A percentile compares a stretch with the other conserved stretches of the same genome.
Conservation (phyloP, 1,140 invertebrate genomes). For the Vanessa atalanta region DNA sequence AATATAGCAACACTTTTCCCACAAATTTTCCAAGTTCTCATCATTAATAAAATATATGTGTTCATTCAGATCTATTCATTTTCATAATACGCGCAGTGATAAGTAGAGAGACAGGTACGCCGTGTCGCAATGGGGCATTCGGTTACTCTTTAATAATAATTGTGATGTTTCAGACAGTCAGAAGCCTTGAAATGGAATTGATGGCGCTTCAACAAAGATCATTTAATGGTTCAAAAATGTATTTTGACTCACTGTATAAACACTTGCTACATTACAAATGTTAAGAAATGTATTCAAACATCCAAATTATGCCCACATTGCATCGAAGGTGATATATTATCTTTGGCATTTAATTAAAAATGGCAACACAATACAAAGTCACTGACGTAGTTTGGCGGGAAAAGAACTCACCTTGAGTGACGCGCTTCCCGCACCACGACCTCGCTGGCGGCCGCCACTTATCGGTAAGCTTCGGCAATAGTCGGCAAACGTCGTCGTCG, state of each 20-base stretch:
- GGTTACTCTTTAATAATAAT: background rate
- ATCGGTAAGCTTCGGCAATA: constrained; percentile 44
- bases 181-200: background rate
- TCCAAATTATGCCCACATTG: constrained; percentile 19
- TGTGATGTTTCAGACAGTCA: background rate
- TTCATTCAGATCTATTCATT: no score
- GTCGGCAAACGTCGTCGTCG: constrained; percentile 5
- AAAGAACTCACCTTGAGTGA: constrained; percentile 71
- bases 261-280: background rate
- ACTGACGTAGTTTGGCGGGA: constrained; percentile 66
- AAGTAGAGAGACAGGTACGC: no score
- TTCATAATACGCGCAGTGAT: no score
- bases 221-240: background rate
- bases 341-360: constrained; percentile 52
- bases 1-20: no score
- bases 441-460: constrained; percentile 68
- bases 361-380: constrained; percentile 65
- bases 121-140: no score
- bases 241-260: background rate
- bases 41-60: no score
- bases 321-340: constrained; percentile 35
- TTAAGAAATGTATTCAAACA: constrained; percentile 3
- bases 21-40: no score
- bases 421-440: constrained; percentile 67
- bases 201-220: background rate